Conservation (phyloP, 2,113 vertebrate species). For the Abramis brama region DNA sequence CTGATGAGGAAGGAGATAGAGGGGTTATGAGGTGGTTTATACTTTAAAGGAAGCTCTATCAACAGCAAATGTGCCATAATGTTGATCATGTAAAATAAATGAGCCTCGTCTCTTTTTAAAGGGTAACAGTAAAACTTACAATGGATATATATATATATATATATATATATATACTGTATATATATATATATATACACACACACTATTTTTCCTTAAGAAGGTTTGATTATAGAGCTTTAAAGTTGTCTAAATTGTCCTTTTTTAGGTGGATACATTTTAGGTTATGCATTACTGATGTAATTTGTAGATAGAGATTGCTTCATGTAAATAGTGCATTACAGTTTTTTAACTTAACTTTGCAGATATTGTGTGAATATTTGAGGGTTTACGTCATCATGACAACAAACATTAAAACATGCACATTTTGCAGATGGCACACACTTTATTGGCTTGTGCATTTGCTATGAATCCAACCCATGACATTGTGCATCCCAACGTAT, state of each 20-base stretch:
- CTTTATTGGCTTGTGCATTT: neutral
- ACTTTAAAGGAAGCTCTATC: neutral
- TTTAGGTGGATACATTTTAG: neutral
- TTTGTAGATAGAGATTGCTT: neutral
- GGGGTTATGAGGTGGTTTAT: neutral
- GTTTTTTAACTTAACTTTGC: neutral
- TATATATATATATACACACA: no score
- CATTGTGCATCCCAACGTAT: neutral
- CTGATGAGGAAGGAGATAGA: slow-evolving; percentile 68
- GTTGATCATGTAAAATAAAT: no score
- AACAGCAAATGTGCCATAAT: neutral
- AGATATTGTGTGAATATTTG: neutral
- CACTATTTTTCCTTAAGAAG: neutral
- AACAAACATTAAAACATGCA: neutral
- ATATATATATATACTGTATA: no score
- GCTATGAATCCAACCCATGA: neutral
- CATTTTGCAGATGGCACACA: neutral
- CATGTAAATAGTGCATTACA: neutral
- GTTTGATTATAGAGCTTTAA: neutral
- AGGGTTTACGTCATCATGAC: neutral
- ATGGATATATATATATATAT: neutral
- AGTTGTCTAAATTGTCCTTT: neutral
- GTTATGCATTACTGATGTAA: neutral
- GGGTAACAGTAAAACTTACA: no score
- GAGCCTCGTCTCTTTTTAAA: no score